A percentile compares a stretch with the other conserved stretches of the same genome.
phyloP scores from a whole-genome alignment of 2,888 invertebrate genomes.

The Drosophila infuscata region DNA sequence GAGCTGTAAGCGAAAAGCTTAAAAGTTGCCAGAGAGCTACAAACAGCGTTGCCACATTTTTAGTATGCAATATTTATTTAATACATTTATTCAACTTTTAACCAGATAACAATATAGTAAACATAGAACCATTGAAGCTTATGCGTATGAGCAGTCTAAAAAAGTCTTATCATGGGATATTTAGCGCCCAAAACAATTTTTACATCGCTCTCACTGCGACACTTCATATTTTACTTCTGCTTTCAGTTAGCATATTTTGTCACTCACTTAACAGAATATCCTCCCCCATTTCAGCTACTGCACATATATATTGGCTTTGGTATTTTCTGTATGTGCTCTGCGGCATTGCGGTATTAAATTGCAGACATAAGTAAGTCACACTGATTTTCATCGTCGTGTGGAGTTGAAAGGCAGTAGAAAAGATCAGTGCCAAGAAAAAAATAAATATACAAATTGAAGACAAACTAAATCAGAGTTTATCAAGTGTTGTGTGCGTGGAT shows the following conservation, averaged over 20 bases:
- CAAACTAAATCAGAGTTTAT: slow-evolving; percentile 46
- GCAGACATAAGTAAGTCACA: slow-evolving; percentile 30
- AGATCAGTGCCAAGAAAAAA: slow-evolving; percentile 57
- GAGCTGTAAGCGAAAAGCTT: slow-evolving; percentile 20
- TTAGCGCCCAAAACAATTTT: background rate
- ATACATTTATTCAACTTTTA: background rate
- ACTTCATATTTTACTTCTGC: background rate
- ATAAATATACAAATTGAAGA: slow-evolving; percentile 53
- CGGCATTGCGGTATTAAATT: slow-evolving; percentile 42
- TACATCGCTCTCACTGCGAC: background rate
- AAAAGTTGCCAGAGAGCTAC: slow-evolving; percentile 19
- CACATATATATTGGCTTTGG: slow-evolving; percentile 12
- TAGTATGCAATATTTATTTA: background rate
- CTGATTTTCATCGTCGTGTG: slow-evolving; percentile 60
- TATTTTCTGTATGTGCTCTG: slow-evolving; percentile 45
- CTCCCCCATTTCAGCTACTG: slow-evolving; percentile 4
- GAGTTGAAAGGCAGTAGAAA: slow-evolving; percentile 68
- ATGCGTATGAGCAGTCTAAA: background rate
- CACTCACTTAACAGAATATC: slow-evolving; percentile 10
- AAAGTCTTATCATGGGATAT: background rate
- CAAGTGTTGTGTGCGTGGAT: slow-evolving; percentile 65
- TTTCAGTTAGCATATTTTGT: background rate
- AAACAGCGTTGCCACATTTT: slow-evolving; percentile 34
- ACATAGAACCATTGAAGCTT: background rate
- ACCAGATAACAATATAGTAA: background rate